Base-by-base conservation (phyloP, 2,888 invertebrate genomes). In the Morpho helenor region DNA sequence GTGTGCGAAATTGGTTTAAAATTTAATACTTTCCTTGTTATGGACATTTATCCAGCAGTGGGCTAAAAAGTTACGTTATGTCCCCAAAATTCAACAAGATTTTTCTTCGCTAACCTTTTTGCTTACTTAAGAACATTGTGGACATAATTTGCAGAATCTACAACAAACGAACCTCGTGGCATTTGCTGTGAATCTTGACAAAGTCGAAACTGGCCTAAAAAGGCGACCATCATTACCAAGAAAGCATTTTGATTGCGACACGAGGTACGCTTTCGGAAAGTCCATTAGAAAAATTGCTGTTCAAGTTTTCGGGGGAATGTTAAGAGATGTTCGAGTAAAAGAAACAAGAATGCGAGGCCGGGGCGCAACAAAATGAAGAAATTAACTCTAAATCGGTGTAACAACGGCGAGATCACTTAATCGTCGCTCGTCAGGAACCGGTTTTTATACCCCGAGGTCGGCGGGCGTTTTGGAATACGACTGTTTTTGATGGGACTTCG, bases 301-400 rank as follows among this genome's bases (percentile, higher is more conserved):
- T 76, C 79, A 75, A 80, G 76, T 78, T 82, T 67, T 66, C 58
- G 62, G 64, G 60, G 52, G 67, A 69, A 69, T 69, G 62, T 65
- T 51, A 16, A 60, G 55, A 66, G 66, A 66, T 68, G 63, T 64
- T 63, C 59, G 54, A 59, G 57, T 46, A 69, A 73, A 73, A 68
- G 66, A 65, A 68, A 71, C 71, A 73, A 71, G 70, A 74, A 74
- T 70, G 68, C 68, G 64, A 67, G 65, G 66, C 66, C 64, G 73
- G 71, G 76, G 69, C 72, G 75, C 73, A 77, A 82, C 80, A 83
- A 82, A 85, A 86, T 85, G 84, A 85, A 85, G 84, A 86, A 84
- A 86, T 86, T 86, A 84, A 84, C 79, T 78, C 75, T 73, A 76
- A 84, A 84, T 85, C 80, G 80, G 80, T 86, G 79, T 80, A 83